Conservation (phyloP, 2,888 invertebrate genomes). For the Belgica antarctica region DNA sequence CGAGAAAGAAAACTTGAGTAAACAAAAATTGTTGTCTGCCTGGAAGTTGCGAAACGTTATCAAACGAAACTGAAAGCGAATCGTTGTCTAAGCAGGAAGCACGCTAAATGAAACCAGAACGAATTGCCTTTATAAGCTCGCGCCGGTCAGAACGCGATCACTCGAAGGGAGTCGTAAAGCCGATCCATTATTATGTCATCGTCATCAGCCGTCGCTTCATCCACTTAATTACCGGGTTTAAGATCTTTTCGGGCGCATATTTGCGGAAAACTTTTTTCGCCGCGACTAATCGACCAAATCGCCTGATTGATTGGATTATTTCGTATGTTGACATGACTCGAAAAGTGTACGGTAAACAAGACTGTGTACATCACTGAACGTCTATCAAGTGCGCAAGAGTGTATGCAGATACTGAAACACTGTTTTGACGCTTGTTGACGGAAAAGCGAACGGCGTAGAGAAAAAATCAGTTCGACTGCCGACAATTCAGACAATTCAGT, state of each 20-base stretch:
- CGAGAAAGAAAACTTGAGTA: no score
- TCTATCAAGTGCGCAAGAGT: background rate
- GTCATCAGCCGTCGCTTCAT: background rate
- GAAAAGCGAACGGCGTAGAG: no score
- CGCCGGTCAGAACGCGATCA: background rate
- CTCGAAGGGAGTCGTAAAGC: background rate
- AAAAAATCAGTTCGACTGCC: background rate
- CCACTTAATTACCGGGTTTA: background rate
- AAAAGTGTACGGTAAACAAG: conserved; percentile 10
- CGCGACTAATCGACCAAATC: conserved; percentile 13
- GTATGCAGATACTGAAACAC: background rate
- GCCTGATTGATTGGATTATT: conserved; percentile 23
- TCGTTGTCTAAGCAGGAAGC: background rate
- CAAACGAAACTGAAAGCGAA: background rate
- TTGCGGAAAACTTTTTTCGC: conserved; percentile 10
- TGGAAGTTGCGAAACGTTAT: no score
- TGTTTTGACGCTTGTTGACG: background rate
- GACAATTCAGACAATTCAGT: conserved; percentile 29
- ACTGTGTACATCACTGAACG: conserved; percentile 13
- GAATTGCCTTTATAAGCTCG: background rate
- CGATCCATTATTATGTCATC: background rate
- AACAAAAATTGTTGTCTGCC: no score
- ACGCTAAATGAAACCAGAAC: background rate
- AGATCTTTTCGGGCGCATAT: background rate
- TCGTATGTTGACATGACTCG: conserved; percentile 20